These are phyloP conservation scores for Drosophila flavopinicola DNA, from an alignment of 2,888 invertebrate species.

Conservation along the genomic window DNA sequence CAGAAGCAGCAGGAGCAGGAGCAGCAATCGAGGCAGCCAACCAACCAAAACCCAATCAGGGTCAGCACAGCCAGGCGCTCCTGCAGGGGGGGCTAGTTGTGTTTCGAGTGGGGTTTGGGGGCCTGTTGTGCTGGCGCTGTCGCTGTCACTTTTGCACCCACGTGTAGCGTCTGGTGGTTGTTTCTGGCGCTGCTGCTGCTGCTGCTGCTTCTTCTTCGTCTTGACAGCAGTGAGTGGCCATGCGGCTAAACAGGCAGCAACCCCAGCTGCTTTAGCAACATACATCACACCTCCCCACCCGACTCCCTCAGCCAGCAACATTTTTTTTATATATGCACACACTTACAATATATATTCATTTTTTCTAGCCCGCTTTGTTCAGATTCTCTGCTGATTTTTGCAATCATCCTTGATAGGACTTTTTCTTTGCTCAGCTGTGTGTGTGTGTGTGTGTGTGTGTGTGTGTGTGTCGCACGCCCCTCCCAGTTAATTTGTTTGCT, in stretches of 20 bases:
- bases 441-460: constrained; percentile 21
- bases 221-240: constrained; percentile 67
- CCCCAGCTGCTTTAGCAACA: constrained; percentile 37
- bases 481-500: constrained; percentile 76
- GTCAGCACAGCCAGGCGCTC: constrained; percentile 40
- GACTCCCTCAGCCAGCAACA: neutral
- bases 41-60: constrained; percentile 70
- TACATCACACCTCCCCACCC: too few relatives aligned
- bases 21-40: constrained; percentile 13
- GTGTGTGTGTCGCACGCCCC: constrained; percentile 59
- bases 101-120: neutral
- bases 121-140: constrained; percentile 27
- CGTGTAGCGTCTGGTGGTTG: constrained; percentile 56
- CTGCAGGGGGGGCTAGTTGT: constrained; percentile 17
- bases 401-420: constrained; percentile 74
- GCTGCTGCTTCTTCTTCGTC: constrained; percentile 52
- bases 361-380: constrained; percentile 49
- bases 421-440: constrained; percentile 30
- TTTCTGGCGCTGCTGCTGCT: constrained; percentile 31
- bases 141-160: constrained; percentile 71
- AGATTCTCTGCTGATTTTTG: constrained; percentile 62
- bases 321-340: constrained; percentile 4
- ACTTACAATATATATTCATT: constrained; percentile 8
- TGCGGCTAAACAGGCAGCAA: constrained; percentile 64
- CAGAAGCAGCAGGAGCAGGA: neutral